A percentile compares a stretch with the other conserved stretches of the same genome.
These are phyloP conservation scores for Galago senegalensis DNA, from an alignment of 2,797 vertebrate genomes.

Conservation along the genomic window DNA sequence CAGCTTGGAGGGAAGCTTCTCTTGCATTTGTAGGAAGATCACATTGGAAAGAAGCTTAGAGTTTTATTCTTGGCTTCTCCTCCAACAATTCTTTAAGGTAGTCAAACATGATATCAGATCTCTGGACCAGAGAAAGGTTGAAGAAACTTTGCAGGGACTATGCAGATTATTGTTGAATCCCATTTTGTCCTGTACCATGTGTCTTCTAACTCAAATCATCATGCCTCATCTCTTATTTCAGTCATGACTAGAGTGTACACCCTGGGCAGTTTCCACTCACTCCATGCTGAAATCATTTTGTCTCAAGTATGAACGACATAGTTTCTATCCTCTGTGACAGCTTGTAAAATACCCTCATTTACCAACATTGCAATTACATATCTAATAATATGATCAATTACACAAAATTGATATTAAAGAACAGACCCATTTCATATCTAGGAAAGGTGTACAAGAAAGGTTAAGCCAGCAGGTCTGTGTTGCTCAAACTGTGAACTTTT, in stretches of 20 bases:
- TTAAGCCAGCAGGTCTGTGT: not conserved
- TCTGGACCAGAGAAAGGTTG: fast-evolving
- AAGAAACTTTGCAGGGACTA: no score
- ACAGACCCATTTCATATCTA: not conserved
- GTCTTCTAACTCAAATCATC: not conserved
- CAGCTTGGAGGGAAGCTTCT: not conserved
- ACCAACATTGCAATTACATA: not conserved
- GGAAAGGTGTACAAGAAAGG: not conserved
- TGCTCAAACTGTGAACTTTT: not conserved
- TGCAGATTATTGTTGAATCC: fast-evolving
- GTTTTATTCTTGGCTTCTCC: not conserved
- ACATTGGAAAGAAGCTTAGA: not conserved
- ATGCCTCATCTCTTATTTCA: not conserved
- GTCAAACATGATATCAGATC: not conserved
- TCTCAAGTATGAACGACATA: fast-evolving
- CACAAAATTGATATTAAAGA: not conserved
- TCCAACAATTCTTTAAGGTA: fast-evolving
- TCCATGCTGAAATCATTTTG: not conserved
- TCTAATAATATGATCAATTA: not conserved
- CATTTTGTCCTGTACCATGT: not conserved
- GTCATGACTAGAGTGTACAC: no score
- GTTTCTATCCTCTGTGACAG: not conserved
- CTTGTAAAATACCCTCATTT: not conserved
- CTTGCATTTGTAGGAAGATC: not conserved
- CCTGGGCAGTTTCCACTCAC: not conserved